Evolutionary conservation across 2,113 vertebrate genomes (phyloP), one percentile per base, ranked within the genome.

Genomic region (Nymphicus hollandicus): DNA sequence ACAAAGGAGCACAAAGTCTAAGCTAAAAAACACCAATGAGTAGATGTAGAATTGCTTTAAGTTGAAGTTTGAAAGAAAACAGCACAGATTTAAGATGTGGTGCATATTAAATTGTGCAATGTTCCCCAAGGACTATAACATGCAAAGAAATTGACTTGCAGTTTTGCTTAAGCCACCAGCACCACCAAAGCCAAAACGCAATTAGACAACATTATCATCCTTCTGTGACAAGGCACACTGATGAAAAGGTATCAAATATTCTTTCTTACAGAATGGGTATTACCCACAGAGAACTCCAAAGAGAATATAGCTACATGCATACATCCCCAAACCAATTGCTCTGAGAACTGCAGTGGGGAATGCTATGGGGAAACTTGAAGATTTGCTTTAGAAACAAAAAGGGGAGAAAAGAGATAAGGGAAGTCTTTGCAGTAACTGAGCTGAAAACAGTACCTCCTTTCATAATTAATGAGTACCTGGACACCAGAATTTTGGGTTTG

Each of bases 331-430:
- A 85, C 16, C 3, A 6, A 70, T 37, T 53, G 16, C 39, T 84
- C 78, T 68, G 69, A 87, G 64, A 93, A 88, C 35, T 65, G 49
- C 33, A 70, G 52, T 14, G 15, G 20, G 27, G 11, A 94, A 60
- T 28, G 44, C 29, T 10, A 25, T 9, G 33, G 65, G 14, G 8
- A 85, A 69, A 90, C 46, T 17, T 17, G 46, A 88, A 78, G 17
- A 13, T 88, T 77, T 81, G 28, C 19, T 74, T 66, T 55, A 87
- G 39, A 94, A 96, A 92, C 23, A 86, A 81, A 81, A 81, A 69
- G 2, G 3, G 2, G 2, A 68, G 13, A 79, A 13, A 74, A 15
- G 35, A 68, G 24, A 49, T 47, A 60, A 88, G 78, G 35, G 10
- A 66, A 69, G 22, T 7, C 33, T 78, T 56, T 56, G 41, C 46